Evolutionary conservation across 2,888 invertebrate species (phyloP).

Genomic region (Ryuthela nishihirai): DNA sequence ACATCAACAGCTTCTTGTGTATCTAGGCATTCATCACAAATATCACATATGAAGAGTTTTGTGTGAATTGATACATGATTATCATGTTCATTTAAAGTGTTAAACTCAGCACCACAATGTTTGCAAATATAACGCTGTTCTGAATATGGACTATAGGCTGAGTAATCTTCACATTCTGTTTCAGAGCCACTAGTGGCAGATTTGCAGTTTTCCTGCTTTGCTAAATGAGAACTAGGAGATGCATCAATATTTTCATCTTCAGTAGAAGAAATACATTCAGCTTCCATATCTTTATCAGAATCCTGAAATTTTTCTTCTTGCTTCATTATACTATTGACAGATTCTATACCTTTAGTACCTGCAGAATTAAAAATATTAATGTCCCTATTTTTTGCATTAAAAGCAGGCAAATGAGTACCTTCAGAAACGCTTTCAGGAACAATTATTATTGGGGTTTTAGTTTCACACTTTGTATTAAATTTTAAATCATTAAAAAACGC

Average conservation of each 20-base stretch:
- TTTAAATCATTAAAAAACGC: not conserved
- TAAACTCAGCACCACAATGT: too few species aligned
- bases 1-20: constrained; percentile 14
- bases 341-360: not conserved
- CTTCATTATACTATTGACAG: not conserved
- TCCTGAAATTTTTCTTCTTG: too few species aligned
- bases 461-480: not conserved
- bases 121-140: too few species aligned
- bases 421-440: not conserved
- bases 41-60: too few species aligned
- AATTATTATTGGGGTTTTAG: not conserved
- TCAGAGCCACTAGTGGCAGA: too few species aligned
- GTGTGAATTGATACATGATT: too few species aligned
- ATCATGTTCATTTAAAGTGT: too few species aligned
- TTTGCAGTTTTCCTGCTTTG: too few species aligned
- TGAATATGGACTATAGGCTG: too few species aligned
- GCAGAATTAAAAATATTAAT: not conserved
- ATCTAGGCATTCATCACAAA: constrained; percentile 7
- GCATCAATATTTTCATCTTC: not conserved
- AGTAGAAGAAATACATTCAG: not conserved
- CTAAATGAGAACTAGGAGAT: too few species aligned
- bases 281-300: not conserved
- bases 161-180: too few species aligned
- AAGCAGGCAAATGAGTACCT: not conserved
- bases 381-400: not conserved